Conservation (phyloP, 2,888 invertebrate species). For the Lissocephala sabroskyi region DNA sequence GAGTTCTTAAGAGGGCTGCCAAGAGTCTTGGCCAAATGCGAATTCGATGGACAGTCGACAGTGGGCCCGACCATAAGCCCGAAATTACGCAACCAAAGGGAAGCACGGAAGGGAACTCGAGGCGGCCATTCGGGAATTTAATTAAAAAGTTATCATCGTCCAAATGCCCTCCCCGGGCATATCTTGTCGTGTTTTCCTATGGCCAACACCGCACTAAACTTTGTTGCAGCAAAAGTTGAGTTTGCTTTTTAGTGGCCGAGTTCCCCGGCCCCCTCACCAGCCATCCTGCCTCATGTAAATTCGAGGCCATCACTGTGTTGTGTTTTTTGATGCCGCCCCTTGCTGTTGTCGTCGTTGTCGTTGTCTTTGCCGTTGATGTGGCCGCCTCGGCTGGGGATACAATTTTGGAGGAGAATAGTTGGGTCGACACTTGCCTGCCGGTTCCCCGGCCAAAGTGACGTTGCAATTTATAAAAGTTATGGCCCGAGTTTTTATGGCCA, state of each 20-base stretch:
- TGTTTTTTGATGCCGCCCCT: background rate
- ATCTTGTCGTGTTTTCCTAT: background rate
- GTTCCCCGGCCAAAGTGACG: conserved; percentile 17
- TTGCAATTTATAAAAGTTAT: conserved; percentile 48
- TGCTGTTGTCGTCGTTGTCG: background rate
- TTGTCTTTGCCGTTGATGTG: background rate
- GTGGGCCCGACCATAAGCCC: too few relatives aligned
- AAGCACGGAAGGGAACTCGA: too few relatives aligned
- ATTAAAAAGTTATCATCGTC: conserved; percentile 58
- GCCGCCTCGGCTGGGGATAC: too few relatives aligned
- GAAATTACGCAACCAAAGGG: too few relatives aligned
- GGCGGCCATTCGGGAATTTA: conserved; percentile 39
- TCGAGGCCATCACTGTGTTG: conserved; percentile 19
- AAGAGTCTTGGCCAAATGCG: too few relatives aligned
- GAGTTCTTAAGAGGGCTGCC: too few relatives aligned
- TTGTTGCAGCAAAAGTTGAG: conserved; percentile 28
- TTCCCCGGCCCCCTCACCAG: too few relatives aligned
- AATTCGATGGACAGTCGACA: too few relatives aligned
- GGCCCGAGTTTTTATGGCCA: conserved; percentile 17
- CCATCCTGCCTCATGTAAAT: too few relatives aligned
- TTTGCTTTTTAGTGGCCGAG: conserved; percentile 29
- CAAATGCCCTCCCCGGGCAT: too few relatives aligned
- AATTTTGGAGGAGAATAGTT: conserved; percentile 3
- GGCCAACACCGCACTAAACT: conserved; percentile 14
- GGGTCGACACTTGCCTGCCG: background rate